These are phyloP conservation scores for Marcusenius ussheri DNA, from an alignment of 2,113 vertebrate genomes.

Conservation along the genomic window DNA sequence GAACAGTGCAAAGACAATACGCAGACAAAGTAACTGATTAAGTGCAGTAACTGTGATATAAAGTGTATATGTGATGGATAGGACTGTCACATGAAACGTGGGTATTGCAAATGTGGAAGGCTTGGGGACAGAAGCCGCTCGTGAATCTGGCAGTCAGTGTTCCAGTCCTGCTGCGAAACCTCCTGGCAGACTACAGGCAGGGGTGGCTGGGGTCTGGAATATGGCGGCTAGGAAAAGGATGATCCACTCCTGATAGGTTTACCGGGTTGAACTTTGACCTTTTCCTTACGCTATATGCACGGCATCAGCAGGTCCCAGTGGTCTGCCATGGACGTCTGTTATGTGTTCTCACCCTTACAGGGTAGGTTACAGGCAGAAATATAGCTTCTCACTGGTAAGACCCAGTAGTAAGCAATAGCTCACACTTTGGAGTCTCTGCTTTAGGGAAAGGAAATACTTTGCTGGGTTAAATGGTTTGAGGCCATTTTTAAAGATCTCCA, in stretches of 20 bases:
- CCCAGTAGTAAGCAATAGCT: neutral
- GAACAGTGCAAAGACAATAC: neutral
- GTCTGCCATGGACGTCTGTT: too few species aligned
- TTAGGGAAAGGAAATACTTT: neutral
- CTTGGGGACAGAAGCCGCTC: neutral
- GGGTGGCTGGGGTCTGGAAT: neutral
- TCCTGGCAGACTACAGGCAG: neutral
- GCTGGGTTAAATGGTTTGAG: neutral
- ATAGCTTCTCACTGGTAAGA: neutral
- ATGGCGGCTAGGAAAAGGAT: neutral
- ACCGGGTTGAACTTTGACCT: too few species aligned
- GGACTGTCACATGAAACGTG: neutral
- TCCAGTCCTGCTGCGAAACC: neutral
- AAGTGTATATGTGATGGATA: neutral
- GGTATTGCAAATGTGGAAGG: neutral
- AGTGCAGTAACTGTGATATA: neutral
- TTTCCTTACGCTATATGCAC: neutral
- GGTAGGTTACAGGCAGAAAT: neutral
- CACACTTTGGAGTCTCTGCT: neutral
- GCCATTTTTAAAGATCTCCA: neutral
- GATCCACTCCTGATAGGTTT: neutral
- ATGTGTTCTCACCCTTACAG: neutral
- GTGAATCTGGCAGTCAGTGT: neutral
- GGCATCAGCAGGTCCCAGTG: neutral
- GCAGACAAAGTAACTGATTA: neutral